These are phyloP conservation scores for Patagioenas fasciata DNA, from an alignment of 2,113 vertebrate genomes.

Conservation along the genomic window DNA sequence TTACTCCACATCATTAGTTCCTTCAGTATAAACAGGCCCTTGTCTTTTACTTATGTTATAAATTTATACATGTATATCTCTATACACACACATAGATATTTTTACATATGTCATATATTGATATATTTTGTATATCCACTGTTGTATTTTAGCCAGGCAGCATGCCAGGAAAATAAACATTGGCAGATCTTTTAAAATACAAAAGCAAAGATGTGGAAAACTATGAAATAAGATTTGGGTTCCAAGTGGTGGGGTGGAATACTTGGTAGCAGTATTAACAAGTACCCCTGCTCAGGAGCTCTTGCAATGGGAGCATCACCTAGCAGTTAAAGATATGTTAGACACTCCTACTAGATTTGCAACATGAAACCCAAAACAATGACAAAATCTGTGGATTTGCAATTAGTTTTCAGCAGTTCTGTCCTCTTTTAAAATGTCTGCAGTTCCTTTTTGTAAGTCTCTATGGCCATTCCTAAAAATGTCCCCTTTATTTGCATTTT, in stretches of 20 bases:
- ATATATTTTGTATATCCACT: neutral
- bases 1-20: neutral
- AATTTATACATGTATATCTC: neutral
- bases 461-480: neutral
- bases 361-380: neutral
- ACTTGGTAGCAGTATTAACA: neutral
- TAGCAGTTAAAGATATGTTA: neutral
- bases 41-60: neutral
- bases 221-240: neutral
- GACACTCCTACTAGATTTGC: neutral
- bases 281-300: neutral
- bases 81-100: neutral
- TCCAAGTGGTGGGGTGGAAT: neutral
- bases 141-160: neutral
- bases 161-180: neutral
- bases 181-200: neutral
- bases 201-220: neutral
- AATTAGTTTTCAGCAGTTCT: neutral
- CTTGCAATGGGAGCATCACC: neutral
- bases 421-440: neutral
- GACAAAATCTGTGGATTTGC: neutral
- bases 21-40: neutral
- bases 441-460: neutral
- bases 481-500: neutral
- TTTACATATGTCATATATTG: neutral